Conservation (phyloP, 2,797 vertebrate species). For the Hippopotamyrus pictus region DNA sequence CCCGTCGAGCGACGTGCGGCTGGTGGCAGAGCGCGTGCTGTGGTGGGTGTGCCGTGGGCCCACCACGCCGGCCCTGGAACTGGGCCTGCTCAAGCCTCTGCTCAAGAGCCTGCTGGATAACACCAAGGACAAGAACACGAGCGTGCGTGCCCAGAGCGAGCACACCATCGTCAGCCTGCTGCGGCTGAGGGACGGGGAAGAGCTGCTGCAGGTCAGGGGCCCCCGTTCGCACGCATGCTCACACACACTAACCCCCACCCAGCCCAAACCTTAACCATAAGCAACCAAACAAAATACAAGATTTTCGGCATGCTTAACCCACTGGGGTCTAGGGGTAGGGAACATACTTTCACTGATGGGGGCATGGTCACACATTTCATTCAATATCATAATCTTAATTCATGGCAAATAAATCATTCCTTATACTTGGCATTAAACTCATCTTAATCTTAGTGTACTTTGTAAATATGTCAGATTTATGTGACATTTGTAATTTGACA, state of each 20-base stretch:
- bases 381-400: too few species aligned
- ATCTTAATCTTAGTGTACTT: too few species aligned
- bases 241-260: background rate
- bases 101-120: conserved; percentile 94
- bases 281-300: background rate
- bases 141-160: conserved; percentile 88
- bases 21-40: conserved; percentile 88
- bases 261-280: background rate
- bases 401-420: too few species aligned
- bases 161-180: conserved; percentile 89
- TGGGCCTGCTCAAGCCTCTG: conserved; percentile 77
- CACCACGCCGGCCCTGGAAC: conserved; percentile 68
- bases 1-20: conserved; percentile 89
- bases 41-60: conserved; percentile 91
- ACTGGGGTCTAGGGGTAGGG: too few species aligned
- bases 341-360: too few species aligned
- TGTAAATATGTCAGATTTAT: too few species aligned
- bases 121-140: conserved; percentile 98
- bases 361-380: too few species aligned
- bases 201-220: conserved; percentile 73
- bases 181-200: conserved; percentile 78
- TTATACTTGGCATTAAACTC: too few species aligned
- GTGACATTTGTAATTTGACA: too few species aligned
- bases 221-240: background rate
- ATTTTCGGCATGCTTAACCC: background rate